phyloP scores from a whole-genome alignment of 2,113 vertebrate species.

The Poeciliopsis prolifica region DNA sequence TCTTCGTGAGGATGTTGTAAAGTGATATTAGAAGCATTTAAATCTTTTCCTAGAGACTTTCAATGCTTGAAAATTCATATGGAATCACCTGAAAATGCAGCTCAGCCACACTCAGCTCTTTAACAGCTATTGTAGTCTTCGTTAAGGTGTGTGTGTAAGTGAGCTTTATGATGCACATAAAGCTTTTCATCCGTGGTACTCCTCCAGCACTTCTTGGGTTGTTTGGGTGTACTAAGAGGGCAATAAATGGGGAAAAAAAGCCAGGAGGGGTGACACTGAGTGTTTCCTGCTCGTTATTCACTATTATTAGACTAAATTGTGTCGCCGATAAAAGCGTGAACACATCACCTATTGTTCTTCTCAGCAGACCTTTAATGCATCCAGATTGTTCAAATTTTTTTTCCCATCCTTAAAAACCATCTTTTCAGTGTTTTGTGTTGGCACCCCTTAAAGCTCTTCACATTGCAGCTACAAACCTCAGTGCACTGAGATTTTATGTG shows the following conservation, averaged over 20 bases:
- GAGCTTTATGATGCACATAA: slow-evolving; percentile 13
- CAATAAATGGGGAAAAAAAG: slow-evolving; percentile 2
- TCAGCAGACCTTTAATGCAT: slow-evolving; percentile 24
- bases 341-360: slow-evolving; percentile 24
- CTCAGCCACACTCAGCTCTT: slow-evolving; percentile 4
- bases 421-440: background rate
- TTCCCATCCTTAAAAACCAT: background rate
- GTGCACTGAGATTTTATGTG: background rate
- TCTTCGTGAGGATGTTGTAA: background rate
- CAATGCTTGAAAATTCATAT: slow-evolving; percentile 12
- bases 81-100: slow-evolving; percentile 26
- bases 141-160: background rate
- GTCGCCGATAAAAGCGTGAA: slow-evolving; percentile 21
- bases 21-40: background rate
- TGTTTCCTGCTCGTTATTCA: slow-evolving; percentile 17
- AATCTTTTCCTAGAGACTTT: slow-evolving; percentile 13
- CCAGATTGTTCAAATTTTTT: slow-evolving; percentile 1
- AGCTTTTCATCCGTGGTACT: slow-evolving; percentile 49
- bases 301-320: slow-evolving; percentile 14
- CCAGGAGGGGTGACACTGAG: slow-evolving; percentile 8
- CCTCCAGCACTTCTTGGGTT: slow-evolving; percentile 25
- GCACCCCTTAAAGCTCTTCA: background rate
- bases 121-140: slow-evolving; percentile 11
- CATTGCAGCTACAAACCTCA: background rate
- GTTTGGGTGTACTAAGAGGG: slow-evolving; percentile 25